phyloP scores from a whole-genome alignment of 2,888 invertebrate genomes.

The Dyspetes luteomarginatus region DNA sequence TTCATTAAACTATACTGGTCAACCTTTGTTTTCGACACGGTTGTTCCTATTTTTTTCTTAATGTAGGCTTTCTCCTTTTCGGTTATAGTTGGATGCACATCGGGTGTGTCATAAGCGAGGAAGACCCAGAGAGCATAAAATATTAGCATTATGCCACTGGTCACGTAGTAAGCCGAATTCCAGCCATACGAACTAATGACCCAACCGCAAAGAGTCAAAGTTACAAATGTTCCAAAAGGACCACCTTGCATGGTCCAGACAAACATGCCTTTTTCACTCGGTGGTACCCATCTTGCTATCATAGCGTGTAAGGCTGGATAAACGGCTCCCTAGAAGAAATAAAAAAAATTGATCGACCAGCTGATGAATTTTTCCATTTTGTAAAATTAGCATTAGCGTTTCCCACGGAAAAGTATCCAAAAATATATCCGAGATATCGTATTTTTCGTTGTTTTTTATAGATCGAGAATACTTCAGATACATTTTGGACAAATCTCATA shows the following conservation, averaged over 20 bases:
- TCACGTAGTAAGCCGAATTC: conserved; percentile 88
- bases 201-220: conserved; percentile 88
- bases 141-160: conserved; percentile 85
- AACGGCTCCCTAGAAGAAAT: conserved; percentile 86
- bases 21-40: conserved; percentile 79
- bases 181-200: conserved; percentile 88
- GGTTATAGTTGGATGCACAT: conserved; percentile 87
- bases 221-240: conserved; percentile 89
- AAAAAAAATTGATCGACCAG: background rate
- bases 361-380: too few relatives aligned
- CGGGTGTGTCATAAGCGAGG: conserved; percentile 88
- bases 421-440: too few relatives aligned
- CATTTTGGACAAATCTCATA: too few relatives aligned
- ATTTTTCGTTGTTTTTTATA: too few relatives aligned
- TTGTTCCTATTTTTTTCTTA: conserved; percentile 79
- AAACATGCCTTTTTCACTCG: conserved; percentile 91
- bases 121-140: conserved; percentile 87
- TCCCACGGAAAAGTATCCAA: too few relatives aligned
- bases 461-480: too few relatives aligned
- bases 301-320: conserved; percentile 89
- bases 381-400: too few relatives aligned
- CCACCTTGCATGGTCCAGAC: conserved; percentile 88
- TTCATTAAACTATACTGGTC: too few relatives aligned
- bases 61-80: conserved; percentile 88
- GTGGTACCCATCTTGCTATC: conserved; percentile 90